These are phyloP conservation scores for Nannoperca australis DNA, from an alignment of 2,797 vertebrate species.

Conservation along the genomic window DNA sequence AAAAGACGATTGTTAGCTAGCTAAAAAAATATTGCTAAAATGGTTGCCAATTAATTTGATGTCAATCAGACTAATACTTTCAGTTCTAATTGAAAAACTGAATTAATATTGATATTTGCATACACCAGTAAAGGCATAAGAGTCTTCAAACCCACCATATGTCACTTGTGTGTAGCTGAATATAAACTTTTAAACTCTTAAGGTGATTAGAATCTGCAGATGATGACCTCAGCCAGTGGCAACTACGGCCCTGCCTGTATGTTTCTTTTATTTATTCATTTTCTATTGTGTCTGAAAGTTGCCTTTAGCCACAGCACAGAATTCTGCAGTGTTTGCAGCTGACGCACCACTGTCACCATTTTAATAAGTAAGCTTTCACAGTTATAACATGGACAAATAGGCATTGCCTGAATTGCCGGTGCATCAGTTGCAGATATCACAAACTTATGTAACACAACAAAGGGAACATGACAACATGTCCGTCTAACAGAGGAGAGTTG, in stretches of 20 bases:
- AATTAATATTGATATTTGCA: too few relatives aligned
- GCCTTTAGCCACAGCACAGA: background rate
- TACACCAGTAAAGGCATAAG: background rate
- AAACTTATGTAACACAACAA: background rate
- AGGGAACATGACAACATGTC: background rate
- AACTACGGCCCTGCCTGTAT: background rate
- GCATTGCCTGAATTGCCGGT: background rate
- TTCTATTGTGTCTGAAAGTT: background rate
- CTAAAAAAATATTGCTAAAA: background rate
- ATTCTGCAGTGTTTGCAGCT: background rate
- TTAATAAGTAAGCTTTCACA: background rate
- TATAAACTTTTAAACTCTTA: conserved; percentile 1
- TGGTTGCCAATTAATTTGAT: background rate
- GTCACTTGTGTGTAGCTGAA: conserved; percentile 11
- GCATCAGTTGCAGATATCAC: background rate
- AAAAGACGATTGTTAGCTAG: background rate
- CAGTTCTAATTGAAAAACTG: too few relatives aligned
- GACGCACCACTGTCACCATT: background rate
- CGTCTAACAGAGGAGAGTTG: background rate
- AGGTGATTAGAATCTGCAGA: conserved; percentile 6
- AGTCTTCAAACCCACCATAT: background rate
- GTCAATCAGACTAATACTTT: background rate
- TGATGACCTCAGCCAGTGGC: background rate
- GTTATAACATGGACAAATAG: background rate
- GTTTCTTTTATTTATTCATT: too few relatives aligned